Evolutionary conservation across 2,888 invertebrate species (phyloP).

Genomic region (Mimas tiliae): DNA sequence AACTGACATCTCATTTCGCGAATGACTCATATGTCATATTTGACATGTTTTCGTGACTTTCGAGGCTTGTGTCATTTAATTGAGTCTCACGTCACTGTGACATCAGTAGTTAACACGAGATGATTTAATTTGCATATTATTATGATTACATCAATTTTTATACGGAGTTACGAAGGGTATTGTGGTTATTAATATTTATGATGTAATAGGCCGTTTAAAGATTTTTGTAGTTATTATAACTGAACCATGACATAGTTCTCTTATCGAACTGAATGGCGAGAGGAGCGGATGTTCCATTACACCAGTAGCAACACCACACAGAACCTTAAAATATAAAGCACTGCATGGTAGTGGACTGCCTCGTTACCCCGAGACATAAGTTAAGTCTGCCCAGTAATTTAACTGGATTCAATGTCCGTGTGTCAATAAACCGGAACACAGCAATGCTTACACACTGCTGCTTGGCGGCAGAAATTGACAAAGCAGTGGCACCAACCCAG

Average conservation of each 20-base stretch:
- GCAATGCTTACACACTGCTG: no score
- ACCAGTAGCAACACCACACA: no score
- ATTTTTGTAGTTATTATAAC: background rate
- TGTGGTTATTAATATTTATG: slow-evolving; percentile 41
- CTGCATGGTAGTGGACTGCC: no score
- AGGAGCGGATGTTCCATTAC: no score
- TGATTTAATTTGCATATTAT: slow-evolving; percentile 42
- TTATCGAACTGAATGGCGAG: background rate
- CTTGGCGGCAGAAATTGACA: no score
- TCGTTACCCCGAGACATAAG: no score
- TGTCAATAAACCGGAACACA: no score
- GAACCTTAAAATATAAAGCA: no score
- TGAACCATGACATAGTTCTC: background rate
- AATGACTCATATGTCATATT: slow-evolving; percentile 20
- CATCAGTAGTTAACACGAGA: slow-evolving; percentile 32
- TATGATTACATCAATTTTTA: slow-evolving; percentile 35
- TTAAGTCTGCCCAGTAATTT: no score
- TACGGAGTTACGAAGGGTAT: slow-evolving; percentile 28
- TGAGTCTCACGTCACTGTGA: slow-evolving; percentile 35
- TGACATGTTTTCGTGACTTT: slow-evolving; percentile 24
- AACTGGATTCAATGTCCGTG: no score
- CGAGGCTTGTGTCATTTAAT: slow-evolving; percentile 39
- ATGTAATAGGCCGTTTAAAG: slow-evolving; percentile 6
- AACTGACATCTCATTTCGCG: slow-evolving; percentile 15
- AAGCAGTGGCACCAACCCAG: no score